Base-by-base conservation (phyloP, 1,140 invertebrate species). In the Samia ricini region DNA sequence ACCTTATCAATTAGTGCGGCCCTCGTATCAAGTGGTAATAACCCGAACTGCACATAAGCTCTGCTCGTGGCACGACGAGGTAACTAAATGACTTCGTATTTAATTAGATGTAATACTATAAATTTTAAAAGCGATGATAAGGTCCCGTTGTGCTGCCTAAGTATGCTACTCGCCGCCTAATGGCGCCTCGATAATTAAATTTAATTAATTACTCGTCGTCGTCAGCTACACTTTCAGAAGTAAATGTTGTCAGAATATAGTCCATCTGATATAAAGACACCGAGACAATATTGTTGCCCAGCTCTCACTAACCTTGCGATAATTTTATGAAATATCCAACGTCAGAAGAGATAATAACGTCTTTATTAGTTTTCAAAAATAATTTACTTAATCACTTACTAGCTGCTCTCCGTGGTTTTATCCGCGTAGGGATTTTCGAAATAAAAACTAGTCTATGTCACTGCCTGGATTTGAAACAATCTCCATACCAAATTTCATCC, bases 41-140 rank as follows among this genome's bases (percentile, higher is more conserved):
- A 74, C 70, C 77, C 71, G 64, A 78, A 79, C 66, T 76, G 69
- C 69, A 69, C 71, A 74, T 71, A 75, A 76, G 52, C 67, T 55
- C 66, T 69, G 77, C 68, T 89, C 83, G 82, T 86, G 81, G 84
- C 75, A 76, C 73, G 68, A 73, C 61, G 60, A 74, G 76, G 72
- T 55, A 77, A 82, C 76, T 68, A 76, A 80, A 82, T 79, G 76
- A 78, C 70, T 77, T 68, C 77, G 77, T 79, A 79, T 77, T 85
- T 86, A 89, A 89, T 89, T 87, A 89, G 80, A 76, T 78, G 74
- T 80, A 84, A 83, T 82, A 81, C 87, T 80, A 89, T 88, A 87
- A 88, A 88, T 83, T 88, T 89, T 83, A 79, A 81, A 80, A 76
- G 77, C 81, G 66, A 72, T 77, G 85, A 87, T 87, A 88, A 85